Evolutionary conservation across 2,797 vertebrate species (phyloP).

Genomic region (Botia kubotai): DNA sequence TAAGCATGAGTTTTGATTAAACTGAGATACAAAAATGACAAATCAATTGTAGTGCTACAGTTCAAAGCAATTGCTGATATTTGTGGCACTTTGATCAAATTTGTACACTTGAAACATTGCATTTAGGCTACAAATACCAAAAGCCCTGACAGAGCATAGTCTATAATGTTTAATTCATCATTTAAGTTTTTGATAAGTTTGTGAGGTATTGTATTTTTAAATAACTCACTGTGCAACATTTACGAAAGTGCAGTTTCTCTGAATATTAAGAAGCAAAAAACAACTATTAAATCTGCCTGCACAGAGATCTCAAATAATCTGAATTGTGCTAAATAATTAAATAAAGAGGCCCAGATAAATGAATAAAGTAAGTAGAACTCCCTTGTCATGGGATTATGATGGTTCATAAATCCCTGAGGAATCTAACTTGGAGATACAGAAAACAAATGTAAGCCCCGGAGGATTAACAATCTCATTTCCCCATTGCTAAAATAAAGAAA

Average conservation of each 20-base stretch:
- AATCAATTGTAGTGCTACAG: constrained; percentile 49
- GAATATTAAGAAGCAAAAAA: background rate
- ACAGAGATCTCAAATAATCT: background rate
- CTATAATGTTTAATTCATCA: background rate
- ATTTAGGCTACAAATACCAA: constrained; percentile 40
- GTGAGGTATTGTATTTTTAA: background rate
- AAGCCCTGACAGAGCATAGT: background rate
- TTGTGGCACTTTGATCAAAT: constrained; percentile 43
- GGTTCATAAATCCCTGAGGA: constrained; percentile 64
- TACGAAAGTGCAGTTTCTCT: background rate
- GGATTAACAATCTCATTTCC: constrained; percentile 68
- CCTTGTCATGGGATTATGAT: constrained; percentile 61
- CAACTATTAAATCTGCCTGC: background rate
- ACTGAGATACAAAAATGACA: constrained; percentile 48
- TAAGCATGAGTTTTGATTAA: constrained; percentile 56
- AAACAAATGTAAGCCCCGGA: constrained; percentile 64
- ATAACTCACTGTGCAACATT: background rate
- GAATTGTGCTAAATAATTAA: constrained; percentile 8
- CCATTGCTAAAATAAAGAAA: constrained; percentile 57
- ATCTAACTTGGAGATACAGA: constrained; percentile 62
- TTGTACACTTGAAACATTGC: constrained; percentile 22
- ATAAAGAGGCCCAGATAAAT: constrained; percentile 29
- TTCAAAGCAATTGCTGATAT: constrained; percentile 39
- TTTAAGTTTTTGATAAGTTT: background rate
- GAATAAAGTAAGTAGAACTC: constrained; percentile 45